phyloP scores from a whole-genome alignment of 2,797 vertebrate species.

The Pangasius macronema region DNA sequence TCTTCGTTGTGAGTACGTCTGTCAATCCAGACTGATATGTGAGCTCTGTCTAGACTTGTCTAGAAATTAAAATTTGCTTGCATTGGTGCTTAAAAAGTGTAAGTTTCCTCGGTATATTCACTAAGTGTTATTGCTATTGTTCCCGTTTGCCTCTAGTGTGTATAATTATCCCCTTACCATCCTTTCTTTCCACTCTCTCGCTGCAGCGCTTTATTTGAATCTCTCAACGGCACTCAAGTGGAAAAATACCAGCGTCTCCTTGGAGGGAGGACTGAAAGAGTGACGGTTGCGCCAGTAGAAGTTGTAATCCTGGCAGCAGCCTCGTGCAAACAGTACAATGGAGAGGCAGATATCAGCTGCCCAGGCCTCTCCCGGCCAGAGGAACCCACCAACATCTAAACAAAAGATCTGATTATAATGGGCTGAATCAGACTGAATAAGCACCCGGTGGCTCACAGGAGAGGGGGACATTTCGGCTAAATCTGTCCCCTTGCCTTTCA shows the following conservation, averaged over 20 bases:
- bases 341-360: slow-evolving; percentile 65
- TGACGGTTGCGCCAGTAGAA: slow-evolving; percentile 52
- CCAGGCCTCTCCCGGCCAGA: slow-evolving; percentile 54
- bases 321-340: slow-evolving; percentile 58
- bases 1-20: no score
- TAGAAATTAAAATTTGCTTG: neutral
- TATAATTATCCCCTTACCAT: slow-evolving; percentile 9
- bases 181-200: neutral
- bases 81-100: neutral
- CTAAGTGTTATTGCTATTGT: neutral
- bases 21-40: neutral
- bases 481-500: slow-evolving; percentile 42
- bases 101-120: neutral
- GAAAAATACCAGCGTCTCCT: slow-evolving; percentile 62
- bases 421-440: slow-evolving; percentile 50
- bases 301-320: slow-evolving; percentile 56
- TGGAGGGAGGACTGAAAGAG: slow-evolving; percentile 51
- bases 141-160: neutral
- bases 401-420: slow-evolving; percentile 64
- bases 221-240: slow-evolving; percentile 49
- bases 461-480: slow-evolving; percentile 46
- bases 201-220: slow-evolving; percentile 49
- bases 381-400: slow-evolving; percentile 53
- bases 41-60: neutral
- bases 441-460: slow-evolving; percentile 51